These are phyloP conservation scores for Dolichallabes microphthalmus DNA, from an alignment of 2,113 vertebrate species.

Conservation along the genomic window DNA sequence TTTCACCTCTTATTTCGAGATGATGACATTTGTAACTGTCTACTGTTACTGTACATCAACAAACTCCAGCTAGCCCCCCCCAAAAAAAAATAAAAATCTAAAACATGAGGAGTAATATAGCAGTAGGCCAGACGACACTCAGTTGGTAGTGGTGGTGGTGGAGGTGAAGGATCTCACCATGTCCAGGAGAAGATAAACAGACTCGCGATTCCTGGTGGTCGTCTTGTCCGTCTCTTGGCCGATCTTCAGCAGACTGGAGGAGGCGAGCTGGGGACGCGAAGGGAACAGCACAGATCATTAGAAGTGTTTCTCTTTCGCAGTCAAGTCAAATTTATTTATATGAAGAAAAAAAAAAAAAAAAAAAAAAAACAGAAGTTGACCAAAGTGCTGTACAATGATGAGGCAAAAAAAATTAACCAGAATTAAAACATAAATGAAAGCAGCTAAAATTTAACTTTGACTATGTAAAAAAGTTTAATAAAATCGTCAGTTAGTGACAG, in stretches of 20 bases:
- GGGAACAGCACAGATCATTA: neutral
- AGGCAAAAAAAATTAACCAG: too few relatives aligned
- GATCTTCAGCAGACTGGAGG: constrained; percentile 96
- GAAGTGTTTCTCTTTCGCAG: neutral
- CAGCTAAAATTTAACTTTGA: too few relatives aligned
- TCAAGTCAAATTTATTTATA: neutral
- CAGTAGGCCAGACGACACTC: neutral
- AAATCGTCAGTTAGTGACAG: too few relatives aligned
- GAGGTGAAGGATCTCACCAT: constrained; percentile 80
- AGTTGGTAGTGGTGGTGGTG: neutral
- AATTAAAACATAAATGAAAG: too few relatives aligned
- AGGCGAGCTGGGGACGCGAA: constrained; percentile 80
- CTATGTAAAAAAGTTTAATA: too few relatives aligned
- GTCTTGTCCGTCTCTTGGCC: constrained; percentile 98
- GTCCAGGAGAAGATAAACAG: constrained; percentile 95
- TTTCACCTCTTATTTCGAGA: neutral
- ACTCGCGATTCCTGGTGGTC: constrained; percentile 95
- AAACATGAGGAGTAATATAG: neutral
- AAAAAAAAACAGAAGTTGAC: too few relatives aligned
- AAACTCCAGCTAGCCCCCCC: neutral
- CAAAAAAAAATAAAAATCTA: neutral
- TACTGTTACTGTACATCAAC: neutral
- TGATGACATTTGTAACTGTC: neutral
- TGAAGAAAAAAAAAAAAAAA: too few relatives aligned
- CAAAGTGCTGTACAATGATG: too few relatives aligned